These are phyloP conservation scores for Drosophila vallismaia DNA, from an alignment of 2,888 invertebrate species.

Conservation along the genomic window DNA sequence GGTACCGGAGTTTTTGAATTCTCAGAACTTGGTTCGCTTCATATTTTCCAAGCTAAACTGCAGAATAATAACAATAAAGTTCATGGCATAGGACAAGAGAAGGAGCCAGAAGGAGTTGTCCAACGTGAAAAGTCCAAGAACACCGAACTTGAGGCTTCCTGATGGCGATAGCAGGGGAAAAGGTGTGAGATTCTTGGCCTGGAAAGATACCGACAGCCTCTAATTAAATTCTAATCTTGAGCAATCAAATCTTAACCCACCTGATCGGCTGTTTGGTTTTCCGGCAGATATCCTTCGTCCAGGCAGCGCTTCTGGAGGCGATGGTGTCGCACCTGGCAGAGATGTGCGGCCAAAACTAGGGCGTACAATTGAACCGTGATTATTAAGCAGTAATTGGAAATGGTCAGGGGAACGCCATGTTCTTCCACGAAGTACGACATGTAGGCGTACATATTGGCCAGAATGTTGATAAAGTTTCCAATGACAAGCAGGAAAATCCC, in stretches of 20 bases:
- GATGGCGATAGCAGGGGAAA: constrained; percentile 56
- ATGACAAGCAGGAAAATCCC: constrained; percentile 73
- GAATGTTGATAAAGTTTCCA: constrained; percentile 72
- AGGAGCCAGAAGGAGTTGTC: constrained; percentile 78
- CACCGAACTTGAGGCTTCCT: constrained; percentile 53
- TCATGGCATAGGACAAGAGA: constrained; percentile 75
- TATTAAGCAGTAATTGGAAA: constrained; percentile 67
- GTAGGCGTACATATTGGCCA: constrained; percentile 80
- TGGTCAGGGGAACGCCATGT: constrained; percentile 69
- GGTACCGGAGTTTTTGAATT: background rate
- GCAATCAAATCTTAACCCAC: background rate
- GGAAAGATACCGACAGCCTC: background rate
- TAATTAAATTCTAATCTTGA: background rate
- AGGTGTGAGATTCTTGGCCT: constrained; percentile 56
- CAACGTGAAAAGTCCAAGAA: constrained; percentile 75
- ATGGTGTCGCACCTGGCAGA: constrained; percentile 61
- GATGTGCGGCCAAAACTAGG: constrained; percentile 57
- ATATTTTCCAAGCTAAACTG: constrained; percentile 87
- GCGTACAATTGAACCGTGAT: constrained; percentile 67
- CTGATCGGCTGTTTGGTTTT: constrained; percentile 37
- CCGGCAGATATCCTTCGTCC: constrained; percentile 50
- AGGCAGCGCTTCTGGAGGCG: constrained; percentile 57
- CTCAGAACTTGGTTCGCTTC: constrained; percentile 6
- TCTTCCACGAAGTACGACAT: constrained; percentile 73
- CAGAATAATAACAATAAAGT: constrained; percentile 82